Evolutionary conservation across 1,140 invertebrate species (phyloP).

Genomic region (Glossosoma conforme): DNA sequence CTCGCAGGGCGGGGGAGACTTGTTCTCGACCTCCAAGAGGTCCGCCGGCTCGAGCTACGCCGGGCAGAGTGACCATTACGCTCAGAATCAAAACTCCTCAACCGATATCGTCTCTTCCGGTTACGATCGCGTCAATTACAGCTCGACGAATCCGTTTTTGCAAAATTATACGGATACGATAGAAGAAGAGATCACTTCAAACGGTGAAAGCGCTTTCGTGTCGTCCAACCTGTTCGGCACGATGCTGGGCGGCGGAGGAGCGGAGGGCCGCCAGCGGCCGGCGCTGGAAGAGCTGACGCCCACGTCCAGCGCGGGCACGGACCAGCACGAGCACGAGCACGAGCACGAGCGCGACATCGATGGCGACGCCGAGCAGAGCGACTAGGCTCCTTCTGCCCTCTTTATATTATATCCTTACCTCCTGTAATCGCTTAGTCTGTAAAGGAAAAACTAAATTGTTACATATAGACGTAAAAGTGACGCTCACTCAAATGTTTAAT

Average conservation of each 20-base stretch:
- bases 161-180: constrained; percentile 46
- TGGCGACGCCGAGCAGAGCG: constrained; percentile 56
- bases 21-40: constrained; percentile 15
- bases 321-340: constrained; percentile 52
- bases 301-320: constrained; percentile 57
- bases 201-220: constrained; percentile 15
- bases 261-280: constrained; percentile 21
- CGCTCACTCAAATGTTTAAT: no score
- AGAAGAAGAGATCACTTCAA: constrained; percentile 31
- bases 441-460: no score
- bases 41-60: constrained; percentile 1
- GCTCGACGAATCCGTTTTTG: constrained; percentile 56
- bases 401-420: neutral
- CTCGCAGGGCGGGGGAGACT: constrained; percentile 10
- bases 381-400: constrained; percentile 40
- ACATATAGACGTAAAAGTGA: no score
- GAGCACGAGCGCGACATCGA: constrained; percentile 54
- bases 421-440: neutral
- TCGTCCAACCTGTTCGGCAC: constrained; percentile 24
- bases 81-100: constrained; percentile 19
- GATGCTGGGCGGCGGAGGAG: constrained; percentile 25
- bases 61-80: constrained; percentile 11
- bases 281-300: constrained; percentile 52
- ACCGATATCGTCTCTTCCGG: constrained; percentile 28
- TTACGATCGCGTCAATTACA: constrained; percentile 41